Evolutionary conservation across 2,888 invertebrate species (phyloP), one percentile per base, ranked within the genome.

Genomic region (Gonocerus acuteangulatus): DNA sequence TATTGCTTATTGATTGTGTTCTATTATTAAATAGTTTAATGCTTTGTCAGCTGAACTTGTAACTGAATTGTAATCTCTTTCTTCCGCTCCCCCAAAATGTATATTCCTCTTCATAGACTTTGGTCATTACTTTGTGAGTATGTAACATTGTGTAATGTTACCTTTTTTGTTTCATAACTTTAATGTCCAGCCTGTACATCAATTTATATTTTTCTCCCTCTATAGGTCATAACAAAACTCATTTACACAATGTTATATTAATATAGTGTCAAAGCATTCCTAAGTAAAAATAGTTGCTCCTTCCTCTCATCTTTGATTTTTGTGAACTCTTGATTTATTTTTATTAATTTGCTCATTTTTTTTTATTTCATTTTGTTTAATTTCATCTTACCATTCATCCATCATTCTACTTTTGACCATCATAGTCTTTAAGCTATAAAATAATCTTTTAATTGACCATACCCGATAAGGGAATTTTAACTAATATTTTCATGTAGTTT

Each of bases 381-480:
- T 4, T 9, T 3, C 11, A 18, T 21, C 44, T 22, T 16, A 54
- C 15, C 16, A n/a, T 6, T 58, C 32, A 32, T 47, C 32, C 58
- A 23, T 13, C 13, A 22, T 34, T 15, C 11, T 52, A 11, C 16
- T 15, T 34, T 52, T 18, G 9, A 3, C 23, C 18, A 18, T 13
- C 22, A 52, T 52, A 19, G 15, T 48, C 36, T 11, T 61, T 47
- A 48, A 36, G 45, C 47, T 62, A 54, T 61, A 27, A 45, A 32
- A 42, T 62, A 22, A 57, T 62, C 13, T 32, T 21, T 48, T 15
- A 54, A n/a, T 56, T 61, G 48, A 61, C 54, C 39, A 39, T 39
- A 15, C 15, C 39, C 39, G 9, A 32, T 39, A 39, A n/a, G n/a
- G n/a, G n/a, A 4, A 27, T n/a, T 9, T 39, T 39, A 39, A 9